A percentile compares a stretch with the other conserved stretches of the same genome.
These are phyloP conservation scores for Samia ricini DNA, from an alignment of 1,140 invertebrate species.

Conservation along the genomic window DNA sequence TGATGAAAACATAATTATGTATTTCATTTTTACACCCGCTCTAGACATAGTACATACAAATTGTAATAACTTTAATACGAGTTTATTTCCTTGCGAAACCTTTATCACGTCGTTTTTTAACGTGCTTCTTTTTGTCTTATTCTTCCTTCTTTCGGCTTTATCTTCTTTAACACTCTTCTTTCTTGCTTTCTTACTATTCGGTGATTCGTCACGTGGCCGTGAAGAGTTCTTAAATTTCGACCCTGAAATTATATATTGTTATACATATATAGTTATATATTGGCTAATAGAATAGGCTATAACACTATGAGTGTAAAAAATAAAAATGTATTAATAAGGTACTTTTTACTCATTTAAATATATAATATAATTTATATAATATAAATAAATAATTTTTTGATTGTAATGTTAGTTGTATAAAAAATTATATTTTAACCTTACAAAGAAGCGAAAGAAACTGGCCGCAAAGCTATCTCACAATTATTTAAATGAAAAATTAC, in stretches of 20 bases:
- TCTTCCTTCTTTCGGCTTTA: constrained; percentile 94
- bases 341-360: constrained; percentile 12
- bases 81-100: constrained; percentile 56
- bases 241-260: constrained; percentile 43
- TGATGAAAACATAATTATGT: too few relatives aligned
- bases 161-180: constrained; percentile 93
- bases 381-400: too few relatives aligned
- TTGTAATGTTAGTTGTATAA: too few relatives aligned
- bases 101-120: constrained; percentile 95
- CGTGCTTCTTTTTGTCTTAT: constrained; percentile 96
- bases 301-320: not conserved
- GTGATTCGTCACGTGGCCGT: constrained; percentile 91
- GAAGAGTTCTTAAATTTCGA: constrained; percentile 83
- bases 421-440: too few relatives aligned
- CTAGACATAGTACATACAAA: too few relatives aligned
- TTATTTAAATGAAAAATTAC: too few relatives aligned
- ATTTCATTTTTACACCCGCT: too few relatives aligned
- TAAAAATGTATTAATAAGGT: too few relatives aligned
- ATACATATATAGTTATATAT: too few relatives aligned
- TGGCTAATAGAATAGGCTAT: too few relatives aligned
- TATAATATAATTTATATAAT: not conserved
- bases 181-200: constrained; percentile 89
- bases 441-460: too few relatives aligned
- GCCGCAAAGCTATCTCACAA: too few relatives aligned
- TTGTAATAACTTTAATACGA: not conserved